Evolutionary conservation across 2,888 invertebrate genomes (phyloP).

Genomic region (Acanthosepion lycidas): DNA sequence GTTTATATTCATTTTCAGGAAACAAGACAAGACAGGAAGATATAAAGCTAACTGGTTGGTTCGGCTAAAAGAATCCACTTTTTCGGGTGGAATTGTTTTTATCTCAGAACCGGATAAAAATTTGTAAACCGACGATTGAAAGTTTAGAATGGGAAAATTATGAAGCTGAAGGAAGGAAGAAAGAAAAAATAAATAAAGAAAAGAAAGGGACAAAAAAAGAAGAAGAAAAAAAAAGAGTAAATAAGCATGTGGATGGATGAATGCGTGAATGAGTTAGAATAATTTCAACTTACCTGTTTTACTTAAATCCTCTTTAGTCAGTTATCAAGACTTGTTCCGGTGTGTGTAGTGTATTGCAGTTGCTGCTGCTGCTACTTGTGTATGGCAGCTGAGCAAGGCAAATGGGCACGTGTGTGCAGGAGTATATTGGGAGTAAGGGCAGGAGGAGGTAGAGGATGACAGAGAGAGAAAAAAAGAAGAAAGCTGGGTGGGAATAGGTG

Average conservation of each 20-base stretch:
- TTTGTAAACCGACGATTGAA: not conserved
- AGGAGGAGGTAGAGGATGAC: not conserved
- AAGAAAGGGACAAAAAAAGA: not conserved
- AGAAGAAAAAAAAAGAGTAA: not conserved
- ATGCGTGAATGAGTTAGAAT: not conserved
- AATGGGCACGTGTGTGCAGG: slow-evolving; percentile 1
- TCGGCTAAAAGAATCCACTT: not conserved
- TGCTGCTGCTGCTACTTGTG: not conserved
- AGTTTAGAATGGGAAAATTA: not conserved
- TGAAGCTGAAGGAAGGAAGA: not conserved
- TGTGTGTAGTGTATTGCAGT: slow-evolving; percentile 33
- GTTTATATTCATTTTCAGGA: not conserved
- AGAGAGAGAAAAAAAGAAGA: not conserved
- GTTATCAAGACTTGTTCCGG: not conserved
- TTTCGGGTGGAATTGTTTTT: not conserved
- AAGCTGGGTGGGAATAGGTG: not conserved
- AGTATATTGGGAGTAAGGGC: not conserved
- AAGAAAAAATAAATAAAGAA: not conserved
- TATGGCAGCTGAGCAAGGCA: not conserved
- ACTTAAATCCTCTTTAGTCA: not conserved
- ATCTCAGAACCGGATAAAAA: not conserved
- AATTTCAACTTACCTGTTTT: slow-evolving; percentile 20
- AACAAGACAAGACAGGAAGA: too few species aligned
- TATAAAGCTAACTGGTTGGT: not conserved
- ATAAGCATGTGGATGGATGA: not conserved